Evolutionary conservation across 2,797 vertebrate genomes (phyloP).

Genomic region (Taenioides sp.): DNA sequence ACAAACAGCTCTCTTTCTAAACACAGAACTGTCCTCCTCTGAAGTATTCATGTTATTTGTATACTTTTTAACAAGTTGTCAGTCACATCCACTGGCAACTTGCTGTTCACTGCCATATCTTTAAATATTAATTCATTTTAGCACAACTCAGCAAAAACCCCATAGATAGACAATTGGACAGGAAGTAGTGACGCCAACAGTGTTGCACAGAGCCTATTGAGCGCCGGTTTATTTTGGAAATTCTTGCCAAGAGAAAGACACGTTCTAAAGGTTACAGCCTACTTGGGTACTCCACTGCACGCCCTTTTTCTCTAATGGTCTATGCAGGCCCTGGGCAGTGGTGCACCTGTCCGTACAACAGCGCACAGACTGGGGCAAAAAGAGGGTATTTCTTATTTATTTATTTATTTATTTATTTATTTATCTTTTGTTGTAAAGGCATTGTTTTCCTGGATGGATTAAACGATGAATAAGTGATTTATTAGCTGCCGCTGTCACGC

Average conservation of each 20-base stretch:
- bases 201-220: background rate
- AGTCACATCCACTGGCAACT: too few relatives aligned
- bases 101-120: too few relatives aligned
- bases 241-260: conserved; percentile 1
- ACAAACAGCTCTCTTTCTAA: too few relatives aligned
- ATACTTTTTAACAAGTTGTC: too few relatives aligned
- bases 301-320: background rate
- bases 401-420: background rate
- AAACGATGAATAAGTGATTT: conserved; percentile 88
- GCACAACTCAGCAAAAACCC: too few relatives aligned
- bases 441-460: conserved; percentile 82
- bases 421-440: conserved; percentile 51
- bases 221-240: conserved; percentile 13
- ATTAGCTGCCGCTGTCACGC: conserved; percentile 84
- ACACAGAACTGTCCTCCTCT: too few relatives aligned
- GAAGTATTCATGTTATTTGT: too few relatives aligned
- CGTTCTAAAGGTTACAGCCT: background rate
- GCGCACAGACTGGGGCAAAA: conserved; percentile 7
- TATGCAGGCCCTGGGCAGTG: conserved; percentile 11
- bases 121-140: too few relatives aligned
- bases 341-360: conserved; percentile 34
- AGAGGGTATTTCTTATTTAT: background rate
- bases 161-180: too few relatives aligned
- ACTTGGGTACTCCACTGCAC: conserved; percentile 1
- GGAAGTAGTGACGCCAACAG: too few relatives aligned